Evolutionary conservation across 2,797 vertebrate species (phyloP).

Genomic region (Scyliorhinus canicula): DNA sequence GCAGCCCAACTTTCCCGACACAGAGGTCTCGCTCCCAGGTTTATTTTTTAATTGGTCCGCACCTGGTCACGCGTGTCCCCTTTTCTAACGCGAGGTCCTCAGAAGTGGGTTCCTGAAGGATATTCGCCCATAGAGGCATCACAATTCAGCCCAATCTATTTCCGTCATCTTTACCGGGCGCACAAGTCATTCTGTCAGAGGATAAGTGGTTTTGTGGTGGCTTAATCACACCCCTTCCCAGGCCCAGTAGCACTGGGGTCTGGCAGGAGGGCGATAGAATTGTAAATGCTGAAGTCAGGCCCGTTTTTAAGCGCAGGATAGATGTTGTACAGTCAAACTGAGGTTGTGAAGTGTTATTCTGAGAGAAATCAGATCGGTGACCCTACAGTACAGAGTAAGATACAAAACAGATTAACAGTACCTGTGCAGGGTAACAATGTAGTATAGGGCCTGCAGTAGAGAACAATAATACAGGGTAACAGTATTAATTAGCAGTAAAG

Average conservation of each 20-base stretch:
- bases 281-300: not conserved
- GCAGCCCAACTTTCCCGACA: not conserved
- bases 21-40: not conserved
- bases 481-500: no score
- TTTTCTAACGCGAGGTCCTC: not conserved
- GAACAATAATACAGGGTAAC: no score
- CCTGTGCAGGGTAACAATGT: no score
- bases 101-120: not conserved
- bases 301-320: not conserved
- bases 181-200: no score
- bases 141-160: not conserved
- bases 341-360: not conserved
- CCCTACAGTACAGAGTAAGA: no score
- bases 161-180: not conserved
- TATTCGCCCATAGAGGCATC: not conserved
- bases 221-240: not conserved
- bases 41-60: not conserved
- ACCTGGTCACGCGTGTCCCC: not conserved
- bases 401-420: no score
- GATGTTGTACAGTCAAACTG: not conserved
- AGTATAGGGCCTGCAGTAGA: no score
- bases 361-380: not conserved
- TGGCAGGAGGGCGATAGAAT: no score
- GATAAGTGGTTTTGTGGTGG: not conserved
- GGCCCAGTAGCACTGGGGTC: not conserved